Evolutionary conservation across 1,140 invertebrate genomes (phyloP), one percentile per base, ranked within the genome.

Genomic region (Sweltsa coloradensis): DNA sequence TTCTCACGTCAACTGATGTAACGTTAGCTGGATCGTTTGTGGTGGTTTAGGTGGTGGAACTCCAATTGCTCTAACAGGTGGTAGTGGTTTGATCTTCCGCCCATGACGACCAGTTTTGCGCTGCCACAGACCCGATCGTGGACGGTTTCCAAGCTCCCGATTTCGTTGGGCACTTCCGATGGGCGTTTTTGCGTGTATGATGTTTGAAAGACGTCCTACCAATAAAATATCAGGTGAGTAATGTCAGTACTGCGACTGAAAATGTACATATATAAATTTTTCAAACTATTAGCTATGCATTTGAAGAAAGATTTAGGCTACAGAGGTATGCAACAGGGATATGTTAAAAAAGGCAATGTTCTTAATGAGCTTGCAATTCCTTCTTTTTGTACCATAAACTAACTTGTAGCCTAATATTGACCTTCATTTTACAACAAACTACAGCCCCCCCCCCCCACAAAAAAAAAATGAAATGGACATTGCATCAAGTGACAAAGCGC

Each of bases 121-220:
- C 45, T 97, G 85, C 85, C 86, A 95, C 18, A 89, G 69, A n/a
- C 95, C 95, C 25, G 89, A 92, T 16, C 84, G 71, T 2, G 89
- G 94, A 23, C 94, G 71, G 61, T 89, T 85, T 4, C 93, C 92
- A 7, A 93, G 67, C 73, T 86, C 83, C 21, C 92, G 69, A 57
- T 80, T 81, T 31, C 75, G 74, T 54, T 92, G 83, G 0, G 89
- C 77, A 50, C 84, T 90, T 4, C 89, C 90, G 53, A 94, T 79
- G 1, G 77, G 87, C 9, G 79, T 85, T 16, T 62, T 67, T 1
- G 66, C 69, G 59, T 94, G 88, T 3, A 78, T 69, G 2, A 78
- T 54, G 62, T 97, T 96, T 1, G 90, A 94, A 1, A 96, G 64
- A 26, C 85, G 77, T 27, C 94, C 87, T 71, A 50, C 6, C 60